Conservation (phyloP, 2,888 invertebrate species). For the Cheiracanthium punctorium region DNA sequence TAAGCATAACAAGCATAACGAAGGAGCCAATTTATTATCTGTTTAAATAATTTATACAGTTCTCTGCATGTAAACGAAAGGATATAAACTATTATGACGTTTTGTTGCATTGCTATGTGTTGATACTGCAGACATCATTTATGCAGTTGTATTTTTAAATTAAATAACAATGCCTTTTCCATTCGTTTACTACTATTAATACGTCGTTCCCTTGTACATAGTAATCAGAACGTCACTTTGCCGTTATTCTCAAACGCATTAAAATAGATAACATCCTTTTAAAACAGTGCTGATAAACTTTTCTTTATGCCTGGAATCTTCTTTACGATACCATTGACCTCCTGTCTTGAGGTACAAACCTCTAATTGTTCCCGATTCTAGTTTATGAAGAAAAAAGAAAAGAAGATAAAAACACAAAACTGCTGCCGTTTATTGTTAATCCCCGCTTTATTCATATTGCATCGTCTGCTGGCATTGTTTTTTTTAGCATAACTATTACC, state of each 20-base stretch:
- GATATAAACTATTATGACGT: no score
- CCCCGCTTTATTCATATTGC: neutral
- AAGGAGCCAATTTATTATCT: no score
- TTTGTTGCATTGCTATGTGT: no score
- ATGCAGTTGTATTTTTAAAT: no score
- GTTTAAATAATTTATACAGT: no score
- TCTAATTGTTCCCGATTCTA: neutral
- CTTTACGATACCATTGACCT: neutral
- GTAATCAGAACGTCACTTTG: neutral
- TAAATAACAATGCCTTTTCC: no score
- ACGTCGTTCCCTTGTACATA: neutral
- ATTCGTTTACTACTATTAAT: neutral
- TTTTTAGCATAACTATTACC: neutral
- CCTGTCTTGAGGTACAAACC: neutral
- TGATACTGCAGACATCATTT: no score
- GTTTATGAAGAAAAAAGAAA: constrained; percentile 5
- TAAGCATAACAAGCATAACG: no score
- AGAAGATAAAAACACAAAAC: no score
- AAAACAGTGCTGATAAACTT: neutral
- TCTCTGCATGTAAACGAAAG: no score
- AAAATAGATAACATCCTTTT: neutral
- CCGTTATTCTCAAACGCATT: neutral
- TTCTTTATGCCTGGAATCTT: neutral
- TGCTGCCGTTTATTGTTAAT: neutral
- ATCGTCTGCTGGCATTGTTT: neutral